Evolutionary conservation across 2,797 vertebrate genomes (phyloP), one percentile per base, ranked within the genome.

Genomic region (Vespertilio murinus): DNA sequence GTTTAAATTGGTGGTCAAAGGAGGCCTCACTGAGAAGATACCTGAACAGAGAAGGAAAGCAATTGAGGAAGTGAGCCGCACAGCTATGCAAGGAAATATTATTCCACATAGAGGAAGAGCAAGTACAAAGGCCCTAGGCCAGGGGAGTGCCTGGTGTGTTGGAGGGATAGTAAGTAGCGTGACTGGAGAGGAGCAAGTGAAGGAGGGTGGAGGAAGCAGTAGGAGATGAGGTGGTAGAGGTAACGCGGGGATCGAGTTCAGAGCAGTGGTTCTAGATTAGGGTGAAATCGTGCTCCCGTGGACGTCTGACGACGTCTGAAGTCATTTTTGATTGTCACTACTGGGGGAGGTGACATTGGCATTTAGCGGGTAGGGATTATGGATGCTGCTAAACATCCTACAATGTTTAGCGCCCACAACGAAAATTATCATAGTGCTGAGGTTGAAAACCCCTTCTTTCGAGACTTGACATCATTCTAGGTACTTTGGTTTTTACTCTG

Each of bases 401-500:
- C 10, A 88, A 22, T 20, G 38, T 10, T 56, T 0, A 92, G 25
- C 14, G 4, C 18, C 65, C 10, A n/a, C 16, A 20, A 70, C 35
- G 67, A 35, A 77, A 84, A 30, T 33, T 38, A 54, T 64, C n/a
- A 33, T 52, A 69, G 82, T 45, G 56, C 7, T 82, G 28, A 94
- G 42, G 64, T 2, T 70, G 70, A 70, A 87, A 88, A 71, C 3
- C 35, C 56, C 67, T 85, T 82, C 30, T 69, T 92, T 74, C 73
- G 25, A 85, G 38, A 89, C n/a, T 74, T 81, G 40, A 79, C 16
- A 52, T 5, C 35, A 90, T 70, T 75, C 8, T 54, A 75, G 20
- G 38, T 67, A 91, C 28, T 80, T n/a, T 65, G 74, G 70, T 25
- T 91, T 77, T 83, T 82, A 61, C 47, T 91, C 45, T 83, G 64